These are phyloP conservation scores for Zaprionus vittiger DNA, from an alignment of 1,140 invertebrate genomes.

Conservation along the genomic window DNA sequence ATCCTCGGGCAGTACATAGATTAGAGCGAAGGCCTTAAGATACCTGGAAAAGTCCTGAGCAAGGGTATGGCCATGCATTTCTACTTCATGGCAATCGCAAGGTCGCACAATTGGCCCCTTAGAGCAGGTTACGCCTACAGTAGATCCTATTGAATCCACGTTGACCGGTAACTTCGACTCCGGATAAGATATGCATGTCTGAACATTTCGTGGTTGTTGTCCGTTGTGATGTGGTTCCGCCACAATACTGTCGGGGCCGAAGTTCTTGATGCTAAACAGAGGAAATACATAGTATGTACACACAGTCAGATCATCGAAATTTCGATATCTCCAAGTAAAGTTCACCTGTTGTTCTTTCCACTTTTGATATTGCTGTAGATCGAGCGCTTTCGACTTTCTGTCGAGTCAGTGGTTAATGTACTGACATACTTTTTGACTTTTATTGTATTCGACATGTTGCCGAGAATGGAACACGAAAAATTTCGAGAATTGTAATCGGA, in stretches of 20 bases:
- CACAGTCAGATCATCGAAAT: not conserved
- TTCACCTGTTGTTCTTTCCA: slow-evolving; percentile 36
- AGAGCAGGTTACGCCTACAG: slow-evolving; percentile 39
- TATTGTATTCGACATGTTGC: slow-evolving; percentile 11
- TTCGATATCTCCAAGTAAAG: not conserved
- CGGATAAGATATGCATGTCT: not conserved
- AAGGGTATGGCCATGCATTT: not conserved
- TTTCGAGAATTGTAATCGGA: not conserved
- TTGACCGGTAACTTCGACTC: slow-evolving; percentile 6
- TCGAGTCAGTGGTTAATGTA: not conserved
- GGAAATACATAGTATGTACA: not conserved
- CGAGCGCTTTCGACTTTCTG: not conserved
- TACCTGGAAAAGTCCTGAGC: slow-evolving; percentile 46
- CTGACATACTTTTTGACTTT: not conserved
- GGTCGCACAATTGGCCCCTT: not conserved
- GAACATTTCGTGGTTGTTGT: not conserved
- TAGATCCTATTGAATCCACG: slow-evolving; percentile 45
- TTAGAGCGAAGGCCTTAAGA: slow-evolving; percentile 70
- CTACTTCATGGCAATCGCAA: not conserved
- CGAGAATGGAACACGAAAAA: not conserved
- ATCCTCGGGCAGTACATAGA: slow-evolving; percentile 68
- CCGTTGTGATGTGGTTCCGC: not conserved
- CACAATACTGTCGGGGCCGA: not conserved
- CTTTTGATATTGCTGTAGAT: slow-evolving; percentile 10
- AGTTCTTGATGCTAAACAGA: slow-evolving; percentile 17